Evolutionary conservation across 2,113 vertebrate genomes (phyloP), one percentile per base, ranked within the genome.

Genomic region (Amblyopsis rosae): DNA sequence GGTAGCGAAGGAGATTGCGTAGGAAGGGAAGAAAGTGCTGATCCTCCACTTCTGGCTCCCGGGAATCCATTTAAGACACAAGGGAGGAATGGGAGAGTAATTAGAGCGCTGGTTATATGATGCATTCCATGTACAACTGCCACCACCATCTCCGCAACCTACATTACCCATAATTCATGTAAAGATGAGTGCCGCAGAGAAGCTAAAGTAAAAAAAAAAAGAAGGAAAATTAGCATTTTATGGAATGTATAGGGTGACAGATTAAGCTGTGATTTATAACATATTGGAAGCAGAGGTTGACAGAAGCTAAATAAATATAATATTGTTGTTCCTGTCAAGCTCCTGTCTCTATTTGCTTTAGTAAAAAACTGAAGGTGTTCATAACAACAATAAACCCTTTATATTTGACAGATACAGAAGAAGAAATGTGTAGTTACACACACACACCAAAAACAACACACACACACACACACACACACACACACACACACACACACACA

Each of bases 21-120:
- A 79, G 79, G 85, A 84, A 75, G 80, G 73, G 84, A 72, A 70
- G 77, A 88, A 90, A 90, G 76, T 89, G 87, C 88, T 90, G 87
- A 91, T 85, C 81, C 74, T 77, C 76, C 69, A 82, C 76, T 88
- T 89, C 82, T 75, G 72, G 80, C 83, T 82, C 82, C 72, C 48
- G 84, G 86, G 84, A 84, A 86, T 87, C 79, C 77, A 79, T 79
- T 65, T 73, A 83, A 89, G 59, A 85, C 82, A 80, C 75, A 57
- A 75, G 84, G 81, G 85, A 87, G 83, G 84, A 82, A 87, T 26
- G 59, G 62, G 73, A 75, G 65, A 65, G 78, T 86, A 89, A 91
- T 88, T 91, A 88, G 77, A 84, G 76, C 66, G 67, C 67, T 65
- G 81, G 77, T 82, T 83, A 66, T 86, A 75, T 80, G 79, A 87